phyloP scores from a whole-genome alignment of 2,888 invertebrate species.

The Ophion ellenae region DNA sequence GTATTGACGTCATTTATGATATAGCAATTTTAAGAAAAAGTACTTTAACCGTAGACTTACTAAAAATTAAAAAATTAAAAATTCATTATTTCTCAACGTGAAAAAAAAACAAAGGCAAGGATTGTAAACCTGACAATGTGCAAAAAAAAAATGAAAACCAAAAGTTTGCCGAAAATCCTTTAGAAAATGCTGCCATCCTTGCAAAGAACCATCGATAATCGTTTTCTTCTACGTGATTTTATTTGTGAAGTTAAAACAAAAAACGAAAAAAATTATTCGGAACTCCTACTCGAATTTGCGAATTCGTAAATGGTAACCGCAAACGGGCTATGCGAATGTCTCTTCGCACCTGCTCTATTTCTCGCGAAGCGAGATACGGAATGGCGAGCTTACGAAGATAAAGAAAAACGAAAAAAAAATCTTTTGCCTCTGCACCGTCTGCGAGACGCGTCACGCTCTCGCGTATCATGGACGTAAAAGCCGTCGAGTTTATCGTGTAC shows the following conservation, averaged over 20 bases:
- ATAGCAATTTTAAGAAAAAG: no score
- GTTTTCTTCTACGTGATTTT: no score
- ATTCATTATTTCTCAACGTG: no score
- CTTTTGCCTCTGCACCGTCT: not conserved
- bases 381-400: not conserved
- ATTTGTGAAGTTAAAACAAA: not conserved
- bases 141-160: no score
- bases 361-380: conserved; percentile 27
- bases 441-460: conserved; percentile 14
- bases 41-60: no score
- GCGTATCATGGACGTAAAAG: conserved; percentile 40
- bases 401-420: not conserved
- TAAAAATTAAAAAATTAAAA: no score
- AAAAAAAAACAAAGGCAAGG: no score
- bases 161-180: no score
- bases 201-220: no score
- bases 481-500: conserved; percentile 42
- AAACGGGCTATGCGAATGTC: conserved; percentile 9
- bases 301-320: not conserved
- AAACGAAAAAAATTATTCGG: not conserved
- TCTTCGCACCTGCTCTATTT: conserved; percentile 3
- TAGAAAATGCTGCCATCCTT: no score
- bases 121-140: no score
- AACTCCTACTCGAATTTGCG: not conserved
- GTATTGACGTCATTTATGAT: no score